A percentile compares a stretch with the other conserved stretches of the same genome.
These are phyloP conservation scores for Wasmannia auropunctata DNA, from an alignment of 1,140 invertebrate species.

Conservation along the genomic window DNA sequence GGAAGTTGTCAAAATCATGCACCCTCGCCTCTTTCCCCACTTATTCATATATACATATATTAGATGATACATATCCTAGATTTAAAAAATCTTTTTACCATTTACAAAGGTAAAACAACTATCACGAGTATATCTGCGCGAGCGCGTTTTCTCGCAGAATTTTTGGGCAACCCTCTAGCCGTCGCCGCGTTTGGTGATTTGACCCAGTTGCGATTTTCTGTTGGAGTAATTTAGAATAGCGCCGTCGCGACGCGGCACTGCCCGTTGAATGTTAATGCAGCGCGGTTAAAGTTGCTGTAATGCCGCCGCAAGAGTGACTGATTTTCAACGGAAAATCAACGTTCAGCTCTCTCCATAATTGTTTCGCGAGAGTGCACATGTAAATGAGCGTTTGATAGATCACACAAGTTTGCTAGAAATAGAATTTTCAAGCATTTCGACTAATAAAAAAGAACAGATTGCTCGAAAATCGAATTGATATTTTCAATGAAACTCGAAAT, in stretches of 20 bases:
- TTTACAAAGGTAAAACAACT: background rate
- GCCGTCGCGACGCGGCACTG: constrained; percentile 11
- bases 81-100: constrained; percentile 24
- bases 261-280: constrained; percentile 36
- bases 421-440: background rate
- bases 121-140: background rate
- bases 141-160: constrained; percentile 1
- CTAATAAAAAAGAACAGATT: background rate
- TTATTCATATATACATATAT: background rate
- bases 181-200: background rate
- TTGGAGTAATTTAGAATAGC: constrained; percentile 46
- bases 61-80: background rate
- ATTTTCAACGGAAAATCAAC: constrained; percentile 12
- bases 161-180: background rate
- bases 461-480: too few species aligned
- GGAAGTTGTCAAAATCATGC: constrained; percentile 12
- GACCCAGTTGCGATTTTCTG: constrained; percentile 49
- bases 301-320: constrained; percentile 20
- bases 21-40: background rate
- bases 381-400: background rate
- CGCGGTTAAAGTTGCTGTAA: constrained; percentile 29
- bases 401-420: background rate
- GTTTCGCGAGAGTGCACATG: background rate
- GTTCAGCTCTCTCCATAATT: constrained; percentile 24
- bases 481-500: background rate